Conservation (phyloP, 2,888 invertebrate species). For the Unio pictorum region DNA sequence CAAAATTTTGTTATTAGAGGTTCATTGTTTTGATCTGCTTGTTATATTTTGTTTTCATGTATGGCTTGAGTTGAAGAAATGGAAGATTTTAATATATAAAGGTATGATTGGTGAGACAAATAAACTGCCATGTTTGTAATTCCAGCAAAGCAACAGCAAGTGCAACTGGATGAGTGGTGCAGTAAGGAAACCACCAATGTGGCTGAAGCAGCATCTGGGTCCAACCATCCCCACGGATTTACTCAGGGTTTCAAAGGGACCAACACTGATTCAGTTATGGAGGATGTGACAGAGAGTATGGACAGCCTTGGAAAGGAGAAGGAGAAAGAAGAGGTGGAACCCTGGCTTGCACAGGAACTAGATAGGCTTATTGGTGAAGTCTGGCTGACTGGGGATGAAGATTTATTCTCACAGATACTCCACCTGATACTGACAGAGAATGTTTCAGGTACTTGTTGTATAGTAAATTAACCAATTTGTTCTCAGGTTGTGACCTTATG, state of each 20-base stretch:
- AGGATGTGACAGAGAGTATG: neutral
- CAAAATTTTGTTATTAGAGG: too few species aligned
- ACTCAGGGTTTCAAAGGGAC: neutral
- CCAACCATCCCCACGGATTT: neutral
- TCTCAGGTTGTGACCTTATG: neutral
- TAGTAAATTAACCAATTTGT: neutral
- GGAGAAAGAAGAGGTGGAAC: constrained; percentile 74
- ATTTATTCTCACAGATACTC: constrained; percentile 82
- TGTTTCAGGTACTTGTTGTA: constrained; percentile 75
- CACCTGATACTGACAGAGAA: constrained; percentile 86
- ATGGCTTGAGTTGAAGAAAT: too few species aligned
- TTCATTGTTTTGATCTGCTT: too few species aligned
- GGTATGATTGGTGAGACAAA: too few species aligned
- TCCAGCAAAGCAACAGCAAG: constrained; percentile 55
- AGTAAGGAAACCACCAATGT: constrained; percentile 13
- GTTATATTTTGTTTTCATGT: too few species aligned
- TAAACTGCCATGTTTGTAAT: constrained; percentile 1
- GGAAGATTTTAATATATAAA: too few species aligned
- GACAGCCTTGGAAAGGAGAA: constrained; percentile 38
- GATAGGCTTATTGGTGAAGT: constrained; percentile 80
- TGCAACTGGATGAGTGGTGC: constrained; percentile 66
- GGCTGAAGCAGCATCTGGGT: neutral
- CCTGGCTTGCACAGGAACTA: constrained; percentile 77
- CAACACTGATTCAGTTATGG: neutral
- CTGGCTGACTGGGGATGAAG: constrained; percentile 77